These are phyloP conservation scores for Rhodinocichla rosea DNA, from an alignment of 2,113 vertebrate genomes.

Conservation along the genomic window DNA sequence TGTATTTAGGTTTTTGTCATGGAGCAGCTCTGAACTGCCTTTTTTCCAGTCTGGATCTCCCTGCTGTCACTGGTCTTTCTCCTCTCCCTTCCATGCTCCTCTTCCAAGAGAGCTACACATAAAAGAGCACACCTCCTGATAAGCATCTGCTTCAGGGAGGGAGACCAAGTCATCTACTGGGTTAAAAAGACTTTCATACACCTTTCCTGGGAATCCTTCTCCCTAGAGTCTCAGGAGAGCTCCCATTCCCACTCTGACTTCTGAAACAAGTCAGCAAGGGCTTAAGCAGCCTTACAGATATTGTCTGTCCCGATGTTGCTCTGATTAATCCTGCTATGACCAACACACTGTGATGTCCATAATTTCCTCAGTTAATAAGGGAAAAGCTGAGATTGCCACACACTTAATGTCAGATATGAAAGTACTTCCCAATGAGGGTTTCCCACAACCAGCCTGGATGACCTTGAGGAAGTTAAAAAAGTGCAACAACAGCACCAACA, in stretches of 20 bases:
- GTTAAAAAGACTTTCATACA: not conserved
- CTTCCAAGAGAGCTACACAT: not conserved
- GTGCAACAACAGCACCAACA: rapidly evolving
- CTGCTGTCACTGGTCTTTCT: not conserved
- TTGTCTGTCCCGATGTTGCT: not conserved
- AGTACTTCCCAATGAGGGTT: not conserved
- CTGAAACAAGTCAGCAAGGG: not conserved
- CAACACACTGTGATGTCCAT: not conserved
- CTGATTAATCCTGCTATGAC: not conserved
- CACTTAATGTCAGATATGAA: not conserved
- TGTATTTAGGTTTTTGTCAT: not conserved
- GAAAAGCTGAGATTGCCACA: not conserved
- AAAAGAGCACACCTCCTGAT: not conserved
- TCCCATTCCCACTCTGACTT: not conserved
- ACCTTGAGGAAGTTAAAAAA: not conserved
- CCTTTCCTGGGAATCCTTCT: not conserved
- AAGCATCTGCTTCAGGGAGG: not conserved
- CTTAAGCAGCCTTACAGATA: not conserved
- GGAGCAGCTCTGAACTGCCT: not conserved
- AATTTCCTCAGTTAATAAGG: not conserved
- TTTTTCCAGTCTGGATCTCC: not conserved
- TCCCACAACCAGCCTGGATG: not conserved
- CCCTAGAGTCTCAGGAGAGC: not conserved
- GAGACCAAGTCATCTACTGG: not conserved
- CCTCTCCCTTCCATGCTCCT: not conserved